phyloP scores from a whole-genome alignment of 2,113 vertebrate genomes.

The Channa argus region DNA sequence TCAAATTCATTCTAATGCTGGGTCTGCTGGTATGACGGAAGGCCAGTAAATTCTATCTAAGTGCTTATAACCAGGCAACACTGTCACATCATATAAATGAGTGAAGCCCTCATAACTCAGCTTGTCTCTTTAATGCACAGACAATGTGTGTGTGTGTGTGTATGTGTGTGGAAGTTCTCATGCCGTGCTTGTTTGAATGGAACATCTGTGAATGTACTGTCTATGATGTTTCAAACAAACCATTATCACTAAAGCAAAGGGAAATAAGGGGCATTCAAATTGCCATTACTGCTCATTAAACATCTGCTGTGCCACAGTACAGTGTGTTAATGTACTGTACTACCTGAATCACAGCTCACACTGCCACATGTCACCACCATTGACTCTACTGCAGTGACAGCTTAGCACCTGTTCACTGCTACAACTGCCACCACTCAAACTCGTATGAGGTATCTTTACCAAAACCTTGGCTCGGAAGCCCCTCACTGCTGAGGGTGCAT shows the following conservation, averaged over 20 bases:
- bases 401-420: constrained; percentile 3
- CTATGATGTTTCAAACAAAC: constrained; percentile 1
- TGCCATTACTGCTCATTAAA: constrained; percentile 36
- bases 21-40: constrained; percentile 40
- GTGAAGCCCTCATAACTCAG: constrained; percentile 60
- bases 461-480: no score
- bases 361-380: neutral
- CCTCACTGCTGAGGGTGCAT: no score
- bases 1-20: constrained; percentile 6
- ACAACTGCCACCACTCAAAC: neutral
- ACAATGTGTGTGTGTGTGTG: neutral
- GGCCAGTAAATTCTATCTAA: constrained; percentile 68
- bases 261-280: constrained; percentile 3
- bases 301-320: constrained; percentile 30
- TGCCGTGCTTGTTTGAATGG: neutral
- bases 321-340: constrained; percentile 8
- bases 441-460: no score
- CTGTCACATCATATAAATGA: constrained; percentile 71
- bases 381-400: neutral
- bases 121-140: constrained; percentile 51
- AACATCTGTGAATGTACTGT: constrained; percentile 20
- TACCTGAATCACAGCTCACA: constrained; percentile 25
- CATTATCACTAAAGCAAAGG: constrained; percentile 23
- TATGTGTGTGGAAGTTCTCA: neutral
- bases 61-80: constrained; percentile 67